Evolutionary conservation across 2,888 invertebrate species (phyloP).

Genomic region (Nyleta sp.): DNA sequence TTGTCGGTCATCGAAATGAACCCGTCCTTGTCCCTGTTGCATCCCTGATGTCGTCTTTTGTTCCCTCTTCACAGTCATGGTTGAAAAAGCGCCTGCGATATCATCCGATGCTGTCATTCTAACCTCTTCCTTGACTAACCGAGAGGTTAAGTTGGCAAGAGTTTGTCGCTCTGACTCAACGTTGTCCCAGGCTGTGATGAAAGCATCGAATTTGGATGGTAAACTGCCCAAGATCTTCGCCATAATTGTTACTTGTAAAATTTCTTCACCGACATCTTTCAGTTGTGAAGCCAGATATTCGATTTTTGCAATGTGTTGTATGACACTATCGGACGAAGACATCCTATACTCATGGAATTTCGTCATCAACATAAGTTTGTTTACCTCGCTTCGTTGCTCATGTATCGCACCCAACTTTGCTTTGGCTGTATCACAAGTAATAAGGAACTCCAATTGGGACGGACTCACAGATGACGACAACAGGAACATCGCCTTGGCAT

Average conservation of each 20-base stretch:
- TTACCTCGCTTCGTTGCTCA: slow-evolving; percentile 67
- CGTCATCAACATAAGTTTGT: slow-evolving; percentile 63
- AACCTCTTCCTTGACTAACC: slow-evolving; percentile 61
- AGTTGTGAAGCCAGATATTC: slow-evolving; percentile 61
- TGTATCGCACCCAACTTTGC: slow-evolving; percentile 61
- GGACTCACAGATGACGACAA: slow-evolving; percentile 64
- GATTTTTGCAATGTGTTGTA: slow-evolving; percentile 62
- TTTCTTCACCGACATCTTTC: slow-evolving; percentile 60
- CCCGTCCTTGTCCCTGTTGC: not conserved
- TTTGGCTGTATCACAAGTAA: slow-evolving; percentile 61
- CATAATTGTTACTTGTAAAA: slow-evolving; percentile 57
- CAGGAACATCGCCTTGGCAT: slow-evolving; percentile 68
- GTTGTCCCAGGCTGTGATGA: slow-evolving; percentile 63
- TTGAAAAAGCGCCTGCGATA: slow-evolving; percentile 10
- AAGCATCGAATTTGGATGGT: slow-evolving; percentile 62
- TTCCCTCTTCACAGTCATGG: slow-evolving; percentile 9
- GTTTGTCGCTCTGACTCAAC: slow-evolving; percentile 47
- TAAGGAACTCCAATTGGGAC: slow-evolving; percentile 59
- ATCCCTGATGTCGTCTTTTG: not conserved
- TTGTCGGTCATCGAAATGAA: not conserved
- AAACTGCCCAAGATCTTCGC: slow-evolving; percentile 68
- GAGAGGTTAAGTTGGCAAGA: slow-evolving; percentile 49
- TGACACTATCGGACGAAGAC: slow-evolving; percentile 53
- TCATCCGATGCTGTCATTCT: slow-evolving; percentile 30
- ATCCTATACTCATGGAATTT: slow-evolving; percentile 66